Evolutionary conservation across 1,140 invertebrate genomes (phyloP).

Genomic region (Trypoxylus dichotomus): DNA sequence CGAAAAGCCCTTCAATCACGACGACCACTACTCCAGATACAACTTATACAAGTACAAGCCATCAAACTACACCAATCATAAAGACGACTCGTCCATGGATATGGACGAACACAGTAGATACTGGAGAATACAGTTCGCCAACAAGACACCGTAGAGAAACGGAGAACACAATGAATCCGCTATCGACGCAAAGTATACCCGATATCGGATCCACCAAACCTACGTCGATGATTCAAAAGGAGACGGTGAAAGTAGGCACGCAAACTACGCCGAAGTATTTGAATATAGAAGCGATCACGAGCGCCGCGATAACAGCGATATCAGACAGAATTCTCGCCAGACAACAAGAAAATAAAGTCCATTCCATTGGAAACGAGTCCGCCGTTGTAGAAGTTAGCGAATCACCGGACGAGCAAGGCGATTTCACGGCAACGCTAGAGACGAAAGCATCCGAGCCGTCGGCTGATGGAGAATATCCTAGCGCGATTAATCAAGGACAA

Average conservation of each 20-base stretch:
- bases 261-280: not conserved
- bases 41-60: slow-evolving; percentile 1
- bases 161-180: slow-evolving; percentile 46
- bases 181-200: slow-evolving; percentile 31
- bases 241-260: not conserved
- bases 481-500: slow-evolving; percentile 52
- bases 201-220: not conserved
- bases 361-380: not conserved
- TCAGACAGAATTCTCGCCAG: not conserved
- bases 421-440: slow-evolving; percentile 27
- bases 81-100: slow-evolving; percentile 48
- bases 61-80: slow-evolving; percentile 29
- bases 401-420: not conserved
- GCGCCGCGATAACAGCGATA: not conserved
- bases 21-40: slow-evolving; percentile 27
- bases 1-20: slow-evolving; percentile 35
- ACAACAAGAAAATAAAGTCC: not conserved
- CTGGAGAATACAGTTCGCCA: slow-evolving; percentile 46
- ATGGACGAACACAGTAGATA: slow-evolving; percentile 51
- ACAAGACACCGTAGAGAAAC: slow-evolving; percentile 55
- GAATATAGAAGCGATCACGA: not conserved
- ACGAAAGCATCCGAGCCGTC: slow-evolving; percentile 11
- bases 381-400: not conserved
- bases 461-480: slow-evolving; percentile 44
- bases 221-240: not conserved